Evolutionary conservation across 2,113 vertebrate genomes (phyloP).

Genomic region (Mesitornis unicolor): DNA sequence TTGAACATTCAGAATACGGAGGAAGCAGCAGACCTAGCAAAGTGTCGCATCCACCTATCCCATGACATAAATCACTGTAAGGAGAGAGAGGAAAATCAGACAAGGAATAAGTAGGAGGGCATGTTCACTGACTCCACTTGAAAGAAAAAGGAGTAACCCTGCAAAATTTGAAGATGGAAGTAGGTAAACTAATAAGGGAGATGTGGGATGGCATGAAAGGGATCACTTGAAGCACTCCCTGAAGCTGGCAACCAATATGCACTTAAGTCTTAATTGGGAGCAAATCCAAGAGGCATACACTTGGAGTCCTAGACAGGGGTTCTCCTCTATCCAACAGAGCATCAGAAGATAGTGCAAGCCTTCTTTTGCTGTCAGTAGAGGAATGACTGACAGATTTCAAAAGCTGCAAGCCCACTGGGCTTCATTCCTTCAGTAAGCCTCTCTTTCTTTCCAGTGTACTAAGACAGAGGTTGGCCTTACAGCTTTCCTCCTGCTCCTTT

Average conservation of each 20-base stretch:
- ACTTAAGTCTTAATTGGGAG: not conserved
- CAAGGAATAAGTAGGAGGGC: not conserved
- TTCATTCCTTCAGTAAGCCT: fast-evolving
- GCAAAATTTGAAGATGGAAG: not conserved
- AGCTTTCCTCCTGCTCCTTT: not conserved
- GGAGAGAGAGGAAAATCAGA: not conserved
- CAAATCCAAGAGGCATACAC: not conserved
- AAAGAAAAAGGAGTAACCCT: not conserved
- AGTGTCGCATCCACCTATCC: fast-evolving
- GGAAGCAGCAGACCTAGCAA: not conserved
- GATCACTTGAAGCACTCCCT: not conserved
- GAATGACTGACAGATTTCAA: not conserved
- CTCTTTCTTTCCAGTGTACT: not conserved
- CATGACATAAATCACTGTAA: not conserved
- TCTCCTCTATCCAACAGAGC: not conserved
- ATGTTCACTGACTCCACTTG: not conserved
- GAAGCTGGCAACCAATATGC: not conserved
- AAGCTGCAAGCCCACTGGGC: not conserved
- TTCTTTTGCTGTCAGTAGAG: not conserved
- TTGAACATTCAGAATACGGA: not conserved
- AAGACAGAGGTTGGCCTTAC: fast-evolving
- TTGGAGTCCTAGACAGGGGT: not conserved
- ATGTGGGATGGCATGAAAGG: not conserved
- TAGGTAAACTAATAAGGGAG: not conserved
- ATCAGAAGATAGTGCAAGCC: not conserved